These are phyloP conservation scores for Takifugu bimaculatus DNA, from an alignment of 2,113 vertebrate genomes.

Conservation along the genomic window DNA sequence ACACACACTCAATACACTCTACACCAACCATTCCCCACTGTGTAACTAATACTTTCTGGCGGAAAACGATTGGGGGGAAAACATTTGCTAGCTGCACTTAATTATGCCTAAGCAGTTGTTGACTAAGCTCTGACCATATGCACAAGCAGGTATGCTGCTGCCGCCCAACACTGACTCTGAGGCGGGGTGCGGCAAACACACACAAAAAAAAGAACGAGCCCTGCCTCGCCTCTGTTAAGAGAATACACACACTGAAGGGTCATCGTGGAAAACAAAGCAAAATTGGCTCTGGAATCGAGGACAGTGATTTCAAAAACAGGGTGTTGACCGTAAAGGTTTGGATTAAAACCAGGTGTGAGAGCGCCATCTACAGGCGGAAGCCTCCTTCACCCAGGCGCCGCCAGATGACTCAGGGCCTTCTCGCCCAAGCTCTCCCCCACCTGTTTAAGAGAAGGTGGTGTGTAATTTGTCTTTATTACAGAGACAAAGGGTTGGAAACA, in stretches of 20 bases:
- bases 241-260: slow-evolving; percentile 27
- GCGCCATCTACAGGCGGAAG: slow-evolving; percentile 69
- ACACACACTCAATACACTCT: slow-evolving; percentile 8
- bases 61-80: slow-evolving; percentile 58
- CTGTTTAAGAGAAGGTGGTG: slow-evolving; percentile 6
- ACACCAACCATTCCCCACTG: slow-evolving; percentile 64
- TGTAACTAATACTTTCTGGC: slow-evolving; percentile 64
- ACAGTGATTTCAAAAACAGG: slow-evolving; percentile 50
- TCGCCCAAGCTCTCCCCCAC: not conserved
- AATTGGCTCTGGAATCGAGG: slow-evolving; percentile 41
- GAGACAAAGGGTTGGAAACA: slow-evolving; percentile 1
- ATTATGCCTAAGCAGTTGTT: slow-evolving; percentile 57
- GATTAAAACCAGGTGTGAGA: slow-evolving; percentile 61
- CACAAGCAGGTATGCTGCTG: slow-evolving; percentile 32
- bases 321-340: slow-evolving; percentile 49
- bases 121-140: slow-evolving; percentile 50
- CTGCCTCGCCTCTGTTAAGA: slow-evolving; percentile 5
- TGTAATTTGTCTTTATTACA: slow-evolving; percentile 16
- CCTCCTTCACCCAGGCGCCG: not conserved
- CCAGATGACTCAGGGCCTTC: no score
- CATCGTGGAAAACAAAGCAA: slow-evolving; percentile 43
- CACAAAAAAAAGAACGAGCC: not conserved
- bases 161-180: not conserved
- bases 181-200: not conserved
- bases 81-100: slow-evolving; percentile 60